Evolutionary conservation across 2,797 vertebrate species (phyloP).

Genomic region (Esox lucius): DNA sequence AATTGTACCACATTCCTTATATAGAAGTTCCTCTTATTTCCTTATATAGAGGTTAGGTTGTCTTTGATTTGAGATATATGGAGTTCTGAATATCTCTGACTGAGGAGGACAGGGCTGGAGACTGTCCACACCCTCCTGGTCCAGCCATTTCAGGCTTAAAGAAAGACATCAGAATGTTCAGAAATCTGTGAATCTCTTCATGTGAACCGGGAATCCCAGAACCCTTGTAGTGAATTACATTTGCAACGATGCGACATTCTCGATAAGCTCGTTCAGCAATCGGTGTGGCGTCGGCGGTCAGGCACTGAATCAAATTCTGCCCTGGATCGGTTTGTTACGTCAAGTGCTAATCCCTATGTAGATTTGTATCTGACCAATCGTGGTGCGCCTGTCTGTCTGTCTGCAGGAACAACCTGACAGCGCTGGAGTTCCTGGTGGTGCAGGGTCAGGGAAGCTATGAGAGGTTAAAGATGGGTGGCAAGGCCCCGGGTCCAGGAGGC

Average conservation of each 20-base stretch:
- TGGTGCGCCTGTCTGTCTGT: slow-evolving; percentile 6
- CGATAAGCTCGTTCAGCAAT: background rate
- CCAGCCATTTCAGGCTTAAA: background rate
- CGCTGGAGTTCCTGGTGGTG: slow-evolving; percentile 79
- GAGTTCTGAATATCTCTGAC: background rate
- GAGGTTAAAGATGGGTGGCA: slow-evolving; percentile 79
- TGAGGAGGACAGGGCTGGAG: background rate
- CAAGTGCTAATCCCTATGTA: background rate
- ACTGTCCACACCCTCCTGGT: background rate
- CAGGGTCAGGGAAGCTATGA: slow-evolving; percentile 83
- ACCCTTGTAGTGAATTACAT: too few species aligned
- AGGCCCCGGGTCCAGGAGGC: slow-evolving; percentile 76
- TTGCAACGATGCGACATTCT: background rate
- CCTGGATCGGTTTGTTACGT: background rate
- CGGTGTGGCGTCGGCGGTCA: background rate
- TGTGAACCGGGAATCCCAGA: too few species aligned
- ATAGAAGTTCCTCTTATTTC: background rate
- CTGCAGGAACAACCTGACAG: slow-evolving; percentile 84
- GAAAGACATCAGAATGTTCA: too few species aligned
- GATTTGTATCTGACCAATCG: background rate
- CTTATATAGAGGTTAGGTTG: too few species aligned
- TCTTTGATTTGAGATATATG: background rate
- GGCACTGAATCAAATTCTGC: background rate
- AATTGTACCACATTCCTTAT: background rate
- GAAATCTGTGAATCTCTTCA: too few species aligned